Percentiles rank a stretch among this genome's conserved stretches.
These are phyloP conservation scores for Manis javanica DNA, from an alignment of 2,797 vertebrate genomes.

Conservation along the genomic window DNA sequence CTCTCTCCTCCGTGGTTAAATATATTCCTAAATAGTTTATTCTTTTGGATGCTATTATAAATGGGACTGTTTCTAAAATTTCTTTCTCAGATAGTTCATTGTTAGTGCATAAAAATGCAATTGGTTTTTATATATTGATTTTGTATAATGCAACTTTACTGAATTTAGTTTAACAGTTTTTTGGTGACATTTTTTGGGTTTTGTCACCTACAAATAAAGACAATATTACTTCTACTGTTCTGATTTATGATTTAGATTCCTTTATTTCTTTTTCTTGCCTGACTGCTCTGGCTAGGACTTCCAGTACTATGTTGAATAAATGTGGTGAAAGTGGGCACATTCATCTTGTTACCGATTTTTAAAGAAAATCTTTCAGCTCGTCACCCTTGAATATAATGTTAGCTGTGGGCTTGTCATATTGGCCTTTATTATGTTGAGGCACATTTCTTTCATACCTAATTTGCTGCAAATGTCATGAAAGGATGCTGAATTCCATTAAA, in stretches of 20 bases:
- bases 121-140: no score
- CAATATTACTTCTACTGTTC: no score
- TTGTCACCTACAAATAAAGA: no score
- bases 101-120: background rate
- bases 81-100: background rate
- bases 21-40: background rate
- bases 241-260: no score
- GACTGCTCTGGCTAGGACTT: no score
- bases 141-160: no score
- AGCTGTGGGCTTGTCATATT: background rate
- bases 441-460: background rate
- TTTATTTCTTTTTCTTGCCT: no score
- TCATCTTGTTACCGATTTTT: background rate
- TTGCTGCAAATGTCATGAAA: background rate
- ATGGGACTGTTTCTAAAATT: background rate
- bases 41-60: background rate
- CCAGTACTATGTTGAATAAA: no score
- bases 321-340: background rate
- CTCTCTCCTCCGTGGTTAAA: background rate
- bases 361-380: background rate
- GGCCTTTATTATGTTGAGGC: background rate
- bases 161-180: no score
- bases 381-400: background rate
- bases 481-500: background rate
- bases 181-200: no score